Evolutionary conservation across 2,888 invertebrate genomes (phyloP), one percentile per base, ranked within the genome.

Genomic region (Eupithecia insigniata): DNA sequence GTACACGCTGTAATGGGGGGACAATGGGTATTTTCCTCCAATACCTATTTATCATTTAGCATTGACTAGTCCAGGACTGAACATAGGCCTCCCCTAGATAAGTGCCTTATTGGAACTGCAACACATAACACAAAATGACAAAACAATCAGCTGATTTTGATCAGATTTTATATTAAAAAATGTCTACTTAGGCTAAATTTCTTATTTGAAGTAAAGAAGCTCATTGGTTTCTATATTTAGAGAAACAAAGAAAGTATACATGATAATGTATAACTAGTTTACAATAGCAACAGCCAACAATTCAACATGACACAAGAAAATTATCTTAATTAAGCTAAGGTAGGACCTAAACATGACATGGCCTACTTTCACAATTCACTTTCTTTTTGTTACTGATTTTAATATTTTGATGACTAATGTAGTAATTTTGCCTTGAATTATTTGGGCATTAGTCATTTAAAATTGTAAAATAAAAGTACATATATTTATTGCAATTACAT

Each of bases 361-460:
- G 71, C 79, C 77, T 46, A 76, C 78, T 79, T 79, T 79, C 78
- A 78, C 78, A 73, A 72, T 61, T 32, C 61, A 74, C 62, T 61
- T 61, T 34, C 61, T 1, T 60, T 28, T 60, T 60, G 26, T 60
- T 12, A 30, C 60, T 60, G 30, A 6, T 26, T 58, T 28, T 14
- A 26, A 58, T 58, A 30, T 60, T 28, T 30, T 61, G 30, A 61
- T 51, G 51, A 51, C 51, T 26, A 22, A 12, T 26, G 3, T 26
- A 26, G 22, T 51, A 2, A 12, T 51, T 22, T 51, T 51, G 10
- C 4, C 18, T n/a, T 1, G 2, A 43, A 43, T 43, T 18, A 46
- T n/a, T 46, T 18, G 8, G n/a, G 46, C n/a, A 46, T n/a, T 46
- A 46, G n/a, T n/a, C 46, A 46, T n/a, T 46, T n/a, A n/a, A n/a